Percentiles rank a stretch among this genome's conserved stretches.
Evolutionary conservation across 2,113 vertebrate species (phyloP).

Genomic region (Rallus limicola): DNA sequence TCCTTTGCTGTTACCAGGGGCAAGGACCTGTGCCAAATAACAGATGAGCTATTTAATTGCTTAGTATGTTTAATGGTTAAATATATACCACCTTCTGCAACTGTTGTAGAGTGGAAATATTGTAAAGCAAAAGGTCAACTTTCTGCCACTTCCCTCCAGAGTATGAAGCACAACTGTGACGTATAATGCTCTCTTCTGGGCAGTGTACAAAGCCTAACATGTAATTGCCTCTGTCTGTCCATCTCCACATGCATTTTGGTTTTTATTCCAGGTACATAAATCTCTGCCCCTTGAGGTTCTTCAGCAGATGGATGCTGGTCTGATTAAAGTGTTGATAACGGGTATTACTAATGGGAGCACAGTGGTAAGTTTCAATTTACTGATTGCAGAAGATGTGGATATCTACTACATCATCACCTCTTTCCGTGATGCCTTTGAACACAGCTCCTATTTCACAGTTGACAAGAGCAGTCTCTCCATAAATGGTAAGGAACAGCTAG

Average conservation of each 20-base stretch:
- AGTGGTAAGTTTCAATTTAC: slow-evolving; percentile 77
- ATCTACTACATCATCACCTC: slow-evolving; percentile 49
- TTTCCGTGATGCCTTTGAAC: slow-evolving; percentile 75
- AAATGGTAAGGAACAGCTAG: slow-evolving; percentile 59
- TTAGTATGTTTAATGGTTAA: neutral
- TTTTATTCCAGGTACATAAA: slow-evolving; percentile 71
- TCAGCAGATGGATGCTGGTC: slow-evolving; percentile 67
- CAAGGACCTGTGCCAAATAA: neutral
- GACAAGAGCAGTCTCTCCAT: slow-evolving; percentile 68
- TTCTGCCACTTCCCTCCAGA: neutral
- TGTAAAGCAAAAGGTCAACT: neutral
- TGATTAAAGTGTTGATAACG: slow-evolving; percentile 74
- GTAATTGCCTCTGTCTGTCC: neutral
- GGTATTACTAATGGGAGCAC: slow-evolving; percentile 77
- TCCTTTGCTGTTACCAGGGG: neutral
- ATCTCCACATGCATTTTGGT: neutral
- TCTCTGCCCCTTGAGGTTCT: slow-evolving; percentile 64
- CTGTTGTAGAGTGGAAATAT: neutral
- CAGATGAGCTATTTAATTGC: neutral
- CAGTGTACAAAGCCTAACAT: neutral
- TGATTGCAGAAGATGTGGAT: slow-evolving; percentile 55
- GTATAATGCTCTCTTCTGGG: neutral
- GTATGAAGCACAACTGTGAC: neutral
- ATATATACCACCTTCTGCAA: neutral
- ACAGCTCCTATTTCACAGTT: slow-evolving; percentile 68